Evolutionary conservation across 1,140 invertebrate species (phyloP), one percentile per base, ranked within the genome.

Genomic region (Bombus confusus): DNA sequence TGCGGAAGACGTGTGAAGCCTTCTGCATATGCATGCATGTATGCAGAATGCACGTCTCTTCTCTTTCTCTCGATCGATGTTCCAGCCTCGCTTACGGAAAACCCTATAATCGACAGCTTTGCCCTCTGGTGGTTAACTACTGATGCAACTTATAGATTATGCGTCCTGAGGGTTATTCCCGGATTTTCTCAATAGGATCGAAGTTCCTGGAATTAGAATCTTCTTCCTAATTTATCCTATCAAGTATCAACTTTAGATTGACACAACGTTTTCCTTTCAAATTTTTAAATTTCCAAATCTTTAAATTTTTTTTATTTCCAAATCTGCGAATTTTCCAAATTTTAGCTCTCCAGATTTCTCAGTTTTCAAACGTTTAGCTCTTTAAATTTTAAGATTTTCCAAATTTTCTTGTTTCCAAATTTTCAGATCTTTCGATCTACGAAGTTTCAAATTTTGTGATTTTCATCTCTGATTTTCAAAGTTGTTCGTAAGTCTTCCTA

Each of bases 1-100:
- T 90, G 88, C 89, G 89, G 84, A 89, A 91, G 89, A 87, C 83
- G 39, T 28, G 39, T 57, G n/a, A 2, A 64, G 52, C n/a, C 39
- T 62, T 22, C 69, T 62, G 25, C 18, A 39, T 57, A 43, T 71
- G 28, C 31, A 72, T 34, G 18, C 28, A 73, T n/a, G 13, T 62
- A 62, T 64, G 62, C 64, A 31, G 59, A 62, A 62, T 41, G 4
- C n/a, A 47, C 15, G 8, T 31, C 31, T 47, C 39, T 25, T 10
- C 31, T 47, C 59, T 34, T 12, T 69, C 43, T 28, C 22, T n/a
- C 1, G 13, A 43, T 43, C 39, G 13, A 6, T 68, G 18, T 31
- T 18, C 15, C 2, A 64, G 8, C 22, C 31, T 18, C 13, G 5
- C 31, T 47, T 2, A 31, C 22, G 25, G 31, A 25, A 3, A 39